Conservation (phyloP, 64 coral and sea anemone genomes). For the Hydrozoanthus tunicans region DNA sequence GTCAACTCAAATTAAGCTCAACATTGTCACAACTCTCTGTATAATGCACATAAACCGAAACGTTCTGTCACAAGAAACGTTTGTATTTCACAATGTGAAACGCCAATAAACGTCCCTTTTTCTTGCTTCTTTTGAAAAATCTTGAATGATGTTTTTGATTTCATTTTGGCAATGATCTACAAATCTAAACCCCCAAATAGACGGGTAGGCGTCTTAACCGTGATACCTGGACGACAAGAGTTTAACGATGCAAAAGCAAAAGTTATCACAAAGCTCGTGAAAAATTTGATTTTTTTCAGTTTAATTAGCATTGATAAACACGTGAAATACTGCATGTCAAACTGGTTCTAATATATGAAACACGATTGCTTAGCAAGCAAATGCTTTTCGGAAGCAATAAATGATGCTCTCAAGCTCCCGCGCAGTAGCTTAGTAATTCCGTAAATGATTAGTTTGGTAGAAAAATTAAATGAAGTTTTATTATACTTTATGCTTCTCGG, state of each 20-base stretch:
- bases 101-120: not conserved
- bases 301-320: constrained; percentile 8
- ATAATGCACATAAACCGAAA: no score
- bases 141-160: no score
- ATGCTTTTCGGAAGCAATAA: not conserved
- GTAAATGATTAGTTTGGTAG: not conserved
- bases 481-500: no score
- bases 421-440: not conserved
- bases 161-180: no score
- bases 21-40: not conserved
- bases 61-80: not conserved
- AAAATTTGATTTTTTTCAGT: not conserved
- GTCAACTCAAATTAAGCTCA: constrained; percentile 11
- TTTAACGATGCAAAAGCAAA: not conserved
- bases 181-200: no score
- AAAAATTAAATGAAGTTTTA: no score
- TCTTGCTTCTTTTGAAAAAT: no score
- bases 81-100: not conserved
- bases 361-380: not conserved
- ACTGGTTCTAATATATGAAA: not conserved
- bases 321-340: not conserved
- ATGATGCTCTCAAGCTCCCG: not conserved
- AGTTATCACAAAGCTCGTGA: not conserved
- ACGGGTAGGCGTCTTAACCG: no score
- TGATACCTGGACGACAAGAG: not conserved